A percentile compares a stretch with the other conserved stretches of the same genome.
Evolutionary conservation across 1,140 invertebrate species (phyloP).

Genomic region (Ceratosolen solmsi): DNA sequence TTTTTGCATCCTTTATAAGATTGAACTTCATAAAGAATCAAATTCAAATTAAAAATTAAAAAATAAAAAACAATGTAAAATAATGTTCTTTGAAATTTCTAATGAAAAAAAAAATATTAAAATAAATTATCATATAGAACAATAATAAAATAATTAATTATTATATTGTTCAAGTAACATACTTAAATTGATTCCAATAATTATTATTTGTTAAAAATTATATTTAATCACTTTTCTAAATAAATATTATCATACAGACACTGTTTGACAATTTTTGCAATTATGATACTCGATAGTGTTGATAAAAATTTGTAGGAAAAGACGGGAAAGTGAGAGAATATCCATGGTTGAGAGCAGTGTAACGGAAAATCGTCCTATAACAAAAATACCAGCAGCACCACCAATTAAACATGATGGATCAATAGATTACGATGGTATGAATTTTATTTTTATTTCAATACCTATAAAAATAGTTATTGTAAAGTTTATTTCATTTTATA

Average conservation of each 20-base stretch:
- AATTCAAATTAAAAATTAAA: neutral
- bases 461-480: neutral
- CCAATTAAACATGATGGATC: slow-evolving; percentile 77
- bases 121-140: no score
- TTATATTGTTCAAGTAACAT: no score
- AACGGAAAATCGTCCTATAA: slow-evolving; percentile 54
- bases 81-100: no score
- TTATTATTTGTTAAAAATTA: neutral
- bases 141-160: no score
- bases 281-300: neutral
- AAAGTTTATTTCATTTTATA: no score
- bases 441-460: neutral
- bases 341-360: slow-evolving; percentile 51
- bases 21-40: neutral
- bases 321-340: slow-evolving; percentile 61
- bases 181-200: neutral
- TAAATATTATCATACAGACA: no score
- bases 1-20: neutral
- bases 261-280: neutral
- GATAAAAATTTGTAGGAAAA: slow-evolving; percentile 59
- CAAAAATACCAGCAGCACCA: slow-evolving; percentile 66
- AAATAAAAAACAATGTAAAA: neutral
- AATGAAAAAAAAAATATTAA: no score
- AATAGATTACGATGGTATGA: slow-evolving; percentile 81
- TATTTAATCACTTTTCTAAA: neutral